Evolutionary conservation across 1,140 invertebrate genomes (phyloP), one percentile per base, ranked within the genome.

Genomic region (Calliphora vicina): DNA sequence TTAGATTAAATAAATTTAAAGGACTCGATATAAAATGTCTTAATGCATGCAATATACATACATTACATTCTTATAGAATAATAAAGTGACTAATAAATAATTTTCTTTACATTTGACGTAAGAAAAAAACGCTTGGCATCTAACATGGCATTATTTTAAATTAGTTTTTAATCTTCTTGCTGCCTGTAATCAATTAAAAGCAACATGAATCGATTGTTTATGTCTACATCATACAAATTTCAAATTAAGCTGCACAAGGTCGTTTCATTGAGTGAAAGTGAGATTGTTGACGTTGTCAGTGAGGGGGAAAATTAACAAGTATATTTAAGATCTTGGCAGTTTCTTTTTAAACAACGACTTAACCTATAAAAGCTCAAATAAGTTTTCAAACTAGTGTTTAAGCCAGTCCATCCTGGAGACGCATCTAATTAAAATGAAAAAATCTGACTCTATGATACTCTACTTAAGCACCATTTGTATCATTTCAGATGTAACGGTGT

Each of bases 21-120:
- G n/a, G n/a, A n/a, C n/a, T n/a, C n/a, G n/a, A n/a, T n/a, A n/a
- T n/a, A n/a, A n/a, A n/a, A n/a, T n/a, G n/a, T n/a, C n/a, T n/a
- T n/a, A n/a, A n/a, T n/a, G n/a, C n/a, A n/a, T n/a, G n/a, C n/a
- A n/a, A n/a, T n/a, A n/a, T n/a, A n/a, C n/a, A n/a, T n/a, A n/a
- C n/a, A n/a, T n/a, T 43, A 23, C 13, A 5, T 57, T 50, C 20
- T 50, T 3, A 35, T 50, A 67, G 6, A 73, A 80, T 45, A 72
- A 25, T 45, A 83, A 85, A 84, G 84, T 23, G 27, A 71, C 82
- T 73, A 26, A 35, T 35, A 35, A 35, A 35, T 35, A 10, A 0
- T 35, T 5, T 35, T 35, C 5, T 35, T 57, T 17, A n/a, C n/a
- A 17, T 57, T 57, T 57, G 50, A 57, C 50, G 50, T 57, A 15